Evolutionary conservation across 2,888 invertebrate genomes (phyloP).

Genomic region (Hydroisotoma schaefferi): DNA sequence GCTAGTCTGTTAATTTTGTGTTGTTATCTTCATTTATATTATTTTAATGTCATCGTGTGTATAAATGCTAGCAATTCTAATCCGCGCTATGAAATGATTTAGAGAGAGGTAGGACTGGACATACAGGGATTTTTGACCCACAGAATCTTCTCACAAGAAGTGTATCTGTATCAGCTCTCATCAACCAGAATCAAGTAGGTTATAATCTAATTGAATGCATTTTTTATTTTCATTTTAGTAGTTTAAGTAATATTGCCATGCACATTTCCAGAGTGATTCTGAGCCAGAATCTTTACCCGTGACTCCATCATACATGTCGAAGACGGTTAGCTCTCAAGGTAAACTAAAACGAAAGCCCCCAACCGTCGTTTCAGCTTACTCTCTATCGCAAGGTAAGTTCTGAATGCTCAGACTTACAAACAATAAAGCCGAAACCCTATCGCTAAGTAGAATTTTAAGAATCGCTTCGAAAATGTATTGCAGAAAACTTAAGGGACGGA

Average conservation of each 20-base stretch:
- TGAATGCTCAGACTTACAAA: background rate
- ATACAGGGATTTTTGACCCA: constrained; percentile 47
- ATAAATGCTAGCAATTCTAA: no score
- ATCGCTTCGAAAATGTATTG: constrained; percentile 4
- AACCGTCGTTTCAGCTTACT: constrained; percentile 42
- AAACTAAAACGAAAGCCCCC: constrained; percentile 44
- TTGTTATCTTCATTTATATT: background rate
- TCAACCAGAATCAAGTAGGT: constrained; percentile 40
- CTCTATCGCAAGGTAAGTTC: constrained; percentile 30
- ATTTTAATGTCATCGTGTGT: background rate
- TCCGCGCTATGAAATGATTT: background rate
- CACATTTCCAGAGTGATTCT: constrained; percentile 44
- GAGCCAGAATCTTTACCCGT: constrained; percentile 47
- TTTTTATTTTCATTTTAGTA: background rate
- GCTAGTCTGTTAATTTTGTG: constrained; percentile 1
- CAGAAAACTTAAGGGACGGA: constrained; percentile 45
- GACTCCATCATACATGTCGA: constrained; percentile 47
- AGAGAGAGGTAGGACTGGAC: constrained; percentile 44
- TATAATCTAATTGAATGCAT: background rate
- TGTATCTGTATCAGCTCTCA: constrained; percentile 46
- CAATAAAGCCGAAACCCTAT: no score
- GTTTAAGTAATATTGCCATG: background rate
- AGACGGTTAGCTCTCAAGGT: constrained; percentile 45
- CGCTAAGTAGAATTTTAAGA: background rate
- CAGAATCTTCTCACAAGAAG: constrained; percentile 46